Percentiles rank a stretch among this genome's conserved stretches.
These are phyloP conservation scores for Melinaea menophilus DNA, from an alignment of 2,888 invertebrate species.

Conservation along the genomic window DNA sequence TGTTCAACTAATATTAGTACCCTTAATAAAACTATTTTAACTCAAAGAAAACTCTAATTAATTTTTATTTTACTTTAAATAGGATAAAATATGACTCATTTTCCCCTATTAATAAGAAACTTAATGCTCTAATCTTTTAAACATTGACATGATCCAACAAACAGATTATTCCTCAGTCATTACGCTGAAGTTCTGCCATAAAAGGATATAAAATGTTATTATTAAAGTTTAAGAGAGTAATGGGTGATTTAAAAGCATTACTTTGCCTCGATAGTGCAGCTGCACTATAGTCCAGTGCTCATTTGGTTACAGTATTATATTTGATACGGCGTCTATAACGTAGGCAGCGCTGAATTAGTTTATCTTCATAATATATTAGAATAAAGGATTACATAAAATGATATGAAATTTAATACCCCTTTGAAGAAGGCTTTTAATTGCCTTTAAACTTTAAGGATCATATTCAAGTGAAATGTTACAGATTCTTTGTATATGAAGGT, in stretches of 20 bases:
- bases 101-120: neutral
- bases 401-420: no score
- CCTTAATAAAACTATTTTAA: no score
- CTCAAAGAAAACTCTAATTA: neutral
- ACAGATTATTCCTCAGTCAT: conserved; percentile 2
- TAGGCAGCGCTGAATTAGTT: no score
- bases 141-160: neutral
- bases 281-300: neutral
- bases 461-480: no score
- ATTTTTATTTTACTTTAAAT: neutral
- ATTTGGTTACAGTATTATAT: no score
- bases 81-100: neutral
- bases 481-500: no score
- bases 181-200: neutral
- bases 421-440: no score
- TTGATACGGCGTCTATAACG: no score
- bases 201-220: conserved; percentile 1
- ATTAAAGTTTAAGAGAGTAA: neutral
- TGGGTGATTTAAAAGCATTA: neutral
- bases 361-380: no score
- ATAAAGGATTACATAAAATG: no score
- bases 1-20: no score
- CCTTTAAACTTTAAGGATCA: no score
- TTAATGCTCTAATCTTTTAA: neutral
- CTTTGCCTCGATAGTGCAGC: neutral